phyloP scores from a whole-genome alignment of 2,888 invertebrate species.

The Galerucella calmariensis region DNA sequence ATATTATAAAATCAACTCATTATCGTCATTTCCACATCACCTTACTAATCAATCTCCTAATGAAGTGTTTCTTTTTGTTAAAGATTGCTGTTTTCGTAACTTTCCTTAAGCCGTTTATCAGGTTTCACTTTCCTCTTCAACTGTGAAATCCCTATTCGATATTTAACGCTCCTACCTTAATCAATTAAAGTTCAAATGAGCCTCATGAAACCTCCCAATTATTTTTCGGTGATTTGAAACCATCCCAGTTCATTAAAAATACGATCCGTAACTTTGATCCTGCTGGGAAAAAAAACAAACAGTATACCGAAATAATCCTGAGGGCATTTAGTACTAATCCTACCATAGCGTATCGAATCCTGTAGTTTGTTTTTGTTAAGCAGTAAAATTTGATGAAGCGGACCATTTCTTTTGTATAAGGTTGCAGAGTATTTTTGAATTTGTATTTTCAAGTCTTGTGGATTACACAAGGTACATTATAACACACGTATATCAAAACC shows the following conservation, averaged over 20 bases:
- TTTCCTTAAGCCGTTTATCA: background rate
- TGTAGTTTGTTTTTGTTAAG: constrained; percentile 1
- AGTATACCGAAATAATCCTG: background rate
- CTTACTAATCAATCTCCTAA: too few relatives aligned
- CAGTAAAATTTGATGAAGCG: background rate
- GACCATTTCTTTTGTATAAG: background rate
- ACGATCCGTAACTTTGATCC: constrained; percentile 1
- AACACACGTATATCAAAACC: too few relatives aligned
- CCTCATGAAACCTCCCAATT: constrained; percentile 8
- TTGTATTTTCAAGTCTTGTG: background rate
- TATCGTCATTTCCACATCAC: too few relatives aligned
- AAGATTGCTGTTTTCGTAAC: background rate
- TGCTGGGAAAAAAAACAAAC: background rate
- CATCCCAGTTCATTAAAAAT: constrained; percentile 15
- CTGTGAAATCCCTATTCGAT: background rate
- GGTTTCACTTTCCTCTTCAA: background rate
- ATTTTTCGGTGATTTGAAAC: constrained; percentile 17
- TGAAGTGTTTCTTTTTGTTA: too few relatives aligned
- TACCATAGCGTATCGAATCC: background rate
- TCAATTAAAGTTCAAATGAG: constrained; percentile 3
- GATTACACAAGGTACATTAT: background rate
- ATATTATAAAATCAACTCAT: too few relatives aligned
- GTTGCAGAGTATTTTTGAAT: background rate
- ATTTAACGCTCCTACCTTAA: constrained; percentile 10
- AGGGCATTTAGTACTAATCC: background rate